phyloP scores from a whole-genome alignment of 1,140 invertebrate species.

The Stratiolaelaps scimitus region DNA sequence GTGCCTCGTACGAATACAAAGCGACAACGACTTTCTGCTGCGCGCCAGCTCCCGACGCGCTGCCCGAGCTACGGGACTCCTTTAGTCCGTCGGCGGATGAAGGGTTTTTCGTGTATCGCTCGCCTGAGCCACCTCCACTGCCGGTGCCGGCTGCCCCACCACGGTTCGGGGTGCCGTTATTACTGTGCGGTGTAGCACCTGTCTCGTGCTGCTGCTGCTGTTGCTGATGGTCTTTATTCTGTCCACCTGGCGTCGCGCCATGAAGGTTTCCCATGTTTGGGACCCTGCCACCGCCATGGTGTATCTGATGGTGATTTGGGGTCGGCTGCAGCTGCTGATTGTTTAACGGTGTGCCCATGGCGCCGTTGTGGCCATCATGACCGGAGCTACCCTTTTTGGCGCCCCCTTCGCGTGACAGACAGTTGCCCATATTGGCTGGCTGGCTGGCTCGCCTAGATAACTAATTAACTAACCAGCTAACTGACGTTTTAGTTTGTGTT shows the following conservation, averaged over 20 bases:
- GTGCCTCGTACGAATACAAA: constrained; percentile 75
- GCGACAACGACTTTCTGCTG: constrained; percentile 63
- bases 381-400: constrained; percentile 29
- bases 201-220: too few relatives aligned
- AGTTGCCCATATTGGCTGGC: constrained; percentile 17
- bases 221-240: too few relatives aligned
- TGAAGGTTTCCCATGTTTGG: too few relatives aligned
- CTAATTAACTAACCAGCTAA: too few relatives aligned
- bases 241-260: too few relatives aligned
- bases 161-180: constrained; percentile 7
- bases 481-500: too few relatives aligned
- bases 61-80: constrained; percentile 1
- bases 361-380: constrained; percentile 13
- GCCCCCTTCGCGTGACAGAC: constrained; percentile 14
- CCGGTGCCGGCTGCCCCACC: too few relatives aligned
- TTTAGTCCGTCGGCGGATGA: background rate
- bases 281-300: background rate
- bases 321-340: constrained; percentile 23
- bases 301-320: constrained; percentile 24
- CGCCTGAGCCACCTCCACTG: constrained; percentile 9
- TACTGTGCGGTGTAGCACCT: constrained; percentile 29
- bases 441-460: too few relatives aligned
- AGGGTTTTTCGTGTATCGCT: constrained; percentile 17
- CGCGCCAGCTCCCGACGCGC: background rate
- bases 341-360: background rate